A percentile compares a stretch with the other conserved stretches of the same genome.
Conservation (phyloP, 2,888 invertebrate genomes). For the Allygus modestus region DNA sequence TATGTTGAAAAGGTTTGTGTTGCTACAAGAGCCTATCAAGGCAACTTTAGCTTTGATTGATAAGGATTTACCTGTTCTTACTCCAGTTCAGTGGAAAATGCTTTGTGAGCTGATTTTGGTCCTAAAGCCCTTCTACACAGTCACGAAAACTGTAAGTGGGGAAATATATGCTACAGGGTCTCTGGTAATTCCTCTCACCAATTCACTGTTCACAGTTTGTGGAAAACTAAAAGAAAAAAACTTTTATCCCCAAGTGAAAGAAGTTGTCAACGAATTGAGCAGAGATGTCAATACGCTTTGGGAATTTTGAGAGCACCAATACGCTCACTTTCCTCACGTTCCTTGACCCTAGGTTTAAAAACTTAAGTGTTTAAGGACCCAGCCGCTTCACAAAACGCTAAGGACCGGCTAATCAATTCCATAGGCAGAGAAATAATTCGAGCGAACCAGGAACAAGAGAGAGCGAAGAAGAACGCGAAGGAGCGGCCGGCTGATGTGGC, state of each 20-base stretch:
- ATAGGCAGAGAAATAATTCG: slow-evolving; percentile 50
- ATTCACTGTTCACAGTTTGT: slow-evolving; percentile 53
- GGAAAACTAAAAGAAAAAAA: slow-evolving; percentile 52
- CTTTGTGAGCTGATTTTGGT: slow-evolving; percentile 48
- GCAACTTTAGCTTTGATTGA: slow-evolving; percentile 61
- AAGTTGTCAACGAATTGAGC: slow-evolving; percentile 20
- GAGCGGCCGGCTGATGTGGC: slow-evolving; percentile 47
- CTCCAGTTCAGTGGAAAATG: slow-evolving; percentile 57
- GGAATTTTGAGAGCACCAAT: slow-evolving; percentile 60
- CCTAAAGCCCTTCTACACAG: slow-evolving; percentile 50
- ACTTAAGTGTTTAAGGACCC: slow-evolving; percentile 59
- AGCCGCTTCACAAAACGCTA: slow-evolving; percentile 41
- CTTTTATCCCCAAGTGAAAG: slow-evolving; percentile 44
- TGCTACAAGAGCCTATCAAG: slow-evolving; percentile 63
- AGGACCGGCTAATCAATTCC: slow-evolving; percentile 30
- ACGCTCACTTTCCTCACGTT: slow-evolving; percentile 61
- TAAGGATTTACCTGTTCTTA: slow-evolving; percentile 59
- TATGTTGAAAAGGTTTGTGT: slow-evolving; percentile 64
- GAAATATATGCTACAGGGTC: slow-evolving; percentile 58
- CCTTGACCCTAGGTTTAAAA: slow-evolving; percentile 64
- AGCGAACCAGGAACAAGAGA: slow-evolving; percentile 47
- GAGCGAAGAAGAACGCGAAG: slow-evolving; percentile 35
- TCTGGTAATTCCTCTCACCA: slow-evolving; percentile 41
- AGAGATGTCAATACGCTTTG: slow-evolving; percentile 48
- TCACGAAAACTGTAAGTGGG: slow-evolving; percentile 60